Conservation (phyloP, 2,888 invertebrate genomes). For the Heliothis peltigera region DNA sequence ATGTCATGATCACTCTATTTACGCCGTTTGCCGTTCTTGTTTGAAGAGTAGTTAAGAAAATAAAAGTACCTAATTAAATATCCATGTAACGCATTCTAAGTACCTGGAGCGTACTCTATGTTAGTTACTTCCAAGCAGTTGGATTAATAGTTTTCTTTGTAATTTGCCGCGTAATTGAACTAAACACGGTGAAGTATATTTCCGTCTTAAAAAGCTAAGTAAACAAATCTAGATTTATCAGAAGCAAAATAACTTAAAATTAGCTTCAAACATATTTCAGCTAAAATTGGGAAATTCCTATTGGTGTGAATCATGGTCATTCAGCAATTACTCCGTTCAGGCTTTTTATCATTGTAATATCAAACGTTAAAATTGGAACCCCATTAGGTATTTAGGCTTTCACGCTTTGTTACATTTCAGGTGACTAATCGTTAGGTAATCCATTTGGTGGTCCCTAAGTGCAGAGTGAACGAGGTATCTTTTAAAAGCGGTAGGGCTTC, state of each 20-base stretch:
- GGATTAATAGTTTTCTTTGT: background rate
- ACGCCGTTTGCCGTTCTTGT: conserved; percentile 44
- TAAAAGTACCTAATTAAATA: conserved; percentile 39
- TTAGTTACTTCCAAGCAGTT: background rate
- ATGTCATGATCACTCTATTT: conserved; percentile 26
- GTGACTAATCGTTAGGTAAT: conserved; percentile 64
- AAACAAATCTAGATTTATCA: no score
- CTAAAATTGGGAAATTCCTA: conserved; percentile 10
- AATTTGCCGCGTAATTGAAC: background rate
- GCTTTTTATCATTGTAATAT: conserved; percentile 20
- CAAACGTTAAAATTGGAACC: conserved; percentile 16
- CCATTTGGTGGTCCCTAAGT: conserved; percentile 43
- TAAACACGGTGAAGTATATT: no score
- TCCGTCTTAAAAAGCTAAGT: no score
- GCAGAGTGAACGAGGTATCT: conserved; percentile 43
- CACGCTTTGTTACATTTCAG: conserved; percentile 35
- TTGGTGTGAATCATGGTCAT: conserved; percentile 29
- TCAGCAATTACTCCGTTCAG: conserved; percentile 26
- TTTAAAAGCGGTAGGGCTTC: conserved; percentile 73
- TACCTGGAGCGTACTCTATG: background rate
- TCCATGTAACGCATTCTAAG: background rate
- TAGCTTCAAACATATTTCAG: conserved; percentile 25
- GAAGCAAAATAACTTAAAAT: background rate
- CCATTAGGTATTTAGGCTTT: conserved; percentile 45
- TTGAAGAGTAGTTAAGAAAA: conserved; percentile 49